Conservation (phyloP, 2,797 vertebrate genomes). For the Gymnothorax reevesii region DNA sequence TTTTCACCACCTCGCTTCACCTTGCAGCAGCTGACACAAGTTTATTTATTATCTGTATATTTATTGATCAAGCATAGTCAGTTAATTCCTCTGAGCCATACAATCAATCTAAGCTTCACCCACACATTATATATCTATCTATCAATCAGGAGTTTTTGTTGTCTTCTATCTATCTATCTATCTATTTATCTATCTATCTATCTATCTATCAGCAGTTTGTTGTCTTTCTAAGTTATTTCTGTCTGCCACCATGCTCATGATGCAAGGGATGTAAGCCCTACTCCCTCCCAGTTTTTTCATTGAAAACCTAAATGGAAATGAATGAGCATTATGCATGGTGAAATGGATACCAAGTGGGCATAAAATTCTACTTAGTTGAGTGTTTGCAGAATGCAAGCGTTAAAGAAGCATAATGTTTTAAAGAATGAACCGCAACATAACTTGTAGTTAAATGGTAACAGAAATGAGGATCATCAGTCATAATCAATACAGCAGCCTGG, state of each 20-base stretch:
- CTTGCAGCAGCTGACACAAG: neutral
- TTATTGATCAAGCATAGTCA: conserved; percentile 4
- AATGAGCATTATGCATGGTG: neutral
- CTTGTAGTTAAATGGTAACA: neutral
- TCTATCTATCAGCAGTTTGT: neutral
- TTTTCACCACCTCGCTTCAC: neutral
- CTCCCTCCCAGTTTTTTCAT: neutral
- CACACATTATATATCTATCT: neutral
- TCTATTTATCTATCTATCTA: neutral
- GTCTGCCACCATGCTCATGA: neutral
- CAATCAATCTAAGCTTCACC: neutral
- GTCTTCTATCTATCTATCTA: neutral
- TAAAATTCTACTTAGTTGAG: neutral
- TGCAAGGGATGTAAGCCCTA: neutral
- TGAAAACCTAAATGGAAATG: neutral
- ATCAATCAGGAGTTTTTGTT: too few species aligned
- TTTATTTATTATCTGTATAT: neutral
- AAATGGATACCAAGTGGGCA: neutral
- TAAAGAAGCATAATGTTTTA: neutral
- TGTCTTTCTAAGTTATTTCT: neutral
- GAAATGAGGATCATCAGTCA: neutral
- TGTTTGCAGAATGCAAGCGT: neutral
- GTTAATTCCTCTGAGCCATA: neutral
- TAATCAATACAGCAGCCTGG: conserved; percentile 16
- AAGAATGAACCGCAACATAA: neutral